Conservation (phyloP, 2,888 invertebrate species). For the Agrypnus murinus region DNA sequence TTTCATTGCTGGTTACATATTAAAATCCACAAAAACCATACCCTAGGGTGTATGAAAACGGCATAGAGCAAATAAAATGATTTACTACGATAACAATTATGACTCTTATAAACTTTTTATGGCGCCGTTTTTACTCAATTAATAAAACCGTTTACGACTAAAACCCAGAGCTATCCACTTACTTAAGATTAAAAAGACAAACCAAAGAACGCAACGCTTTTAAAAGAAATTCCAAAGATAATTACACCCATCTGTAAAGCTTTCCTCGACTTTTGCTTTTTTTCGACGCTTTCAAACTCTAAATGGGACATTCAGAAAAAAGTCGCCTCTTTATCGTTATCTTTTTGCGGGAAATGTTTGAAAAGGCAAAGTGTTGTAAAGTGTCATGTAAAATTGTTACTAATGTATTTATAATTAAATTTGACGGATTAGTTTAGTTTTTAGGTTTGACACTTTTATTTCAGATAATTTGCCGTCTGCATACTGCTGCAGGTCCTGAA, state of each 20-base stretch:
- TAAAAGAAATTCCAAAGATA: conserved; percentile 34
- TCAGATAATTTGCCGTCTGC: no score
- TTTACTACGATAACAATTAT: conserved; percentile 16
- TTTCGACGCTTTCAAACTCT: conserved; percentile 35
- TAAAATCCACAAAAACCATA: no score
- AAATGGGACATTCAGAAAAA: conserved; percentile 32
- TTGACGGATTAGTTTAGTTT: no score
- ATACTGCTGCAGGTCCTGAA: no score
- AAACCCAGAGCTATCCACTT: conserved; percentile 6
- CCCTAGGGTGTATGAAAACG: neutral
- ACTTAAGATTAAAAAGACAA: conserved; percentile 24
- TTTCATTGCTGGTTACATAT: no score
- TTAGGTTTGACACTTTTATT: no score
- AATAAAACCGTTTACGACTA: conserved; percentile 22
- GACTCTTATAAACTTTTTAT: conserved; percentile 4
- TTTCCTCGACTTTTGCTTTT: conserved; percentile 38
- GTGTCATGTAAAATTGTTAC: conserved; percentile 16
- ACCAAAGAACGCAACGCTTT: conserved; percentile 25
- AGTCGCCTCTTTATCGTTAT: conserved; percentile 4
- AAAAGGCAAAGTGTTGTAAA: conserved; percentile 22
- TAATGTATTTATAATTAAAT: conserved; percentile 9
- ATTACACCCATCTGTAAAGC: conserved; percentile 37
- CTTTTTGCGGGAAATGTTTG: conserved; percentile 21
- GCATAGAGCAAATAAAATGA: neutral
- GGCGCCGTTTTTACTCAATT: conserved; percentile 23